Evolutionary conservation across 2,797 vertebrate genomes (phyloP), one percentile per base, ranked within the genome.

Genomic region (Coranthus polyacanthus): DNA sequence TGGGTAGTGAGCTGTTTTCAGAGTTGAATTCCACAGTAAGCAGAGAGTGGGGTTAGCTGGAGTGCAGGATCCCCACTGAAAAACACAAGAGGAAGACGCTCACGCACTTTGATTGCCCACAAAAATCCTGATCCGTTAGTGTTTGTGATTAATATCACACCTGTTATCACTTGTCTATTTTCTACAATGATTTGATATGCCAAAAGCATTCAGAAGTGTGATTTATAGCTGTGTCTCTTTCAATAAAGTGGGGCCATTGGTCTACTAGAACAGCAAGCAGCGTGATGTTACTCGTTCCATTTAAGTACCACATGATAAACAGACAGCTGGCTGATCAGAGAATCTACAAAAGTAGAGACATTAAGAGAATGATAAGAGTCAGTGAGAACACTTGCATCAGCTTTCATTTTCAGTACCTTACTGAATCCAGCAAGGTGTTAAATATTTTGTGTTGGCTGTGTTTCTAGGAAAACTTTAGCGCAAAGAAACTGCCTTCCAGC

Each of bases 271-370:
- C 92, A 94, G 94, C 92, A 90, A 93, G 95, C 92, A 89, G 92
- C 91, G 88, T 92, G 89, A 92, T 87, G 78, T 83, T 88, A 90
- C 89, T 94, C 91, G 89, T 90, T 91, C 94, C 93, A 93, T 95
- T 94, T 91, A 85, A 73, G 66, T 87, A 85, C 71, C 83, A 76
- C 71, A 89, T 84, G 68, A 72, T 87, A 90, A 93, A 90, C 87
- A 89, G 83, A 88, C 82, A 75, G 69, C 47, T 41, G 29, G 53
- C 62, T 63, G 54, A 18, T 50, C 41, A 42, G 50, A 29, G 36
- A 39, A 17, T 36, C n/a, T n/a, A 20, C 51, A 52, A 32, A 68
- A 44, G 53, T 52, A 52, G 21, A 56, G 16, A 58, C 37, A 26
- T 57, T 72, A 53, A 61, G 58, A 65, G 37, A 49, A 46, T 53